These are phyloP conservation scores for Pandemis heparana DNA, from an alignment of 2,888 invertebrate genomes.

Conservation along the genomic window DNA sequence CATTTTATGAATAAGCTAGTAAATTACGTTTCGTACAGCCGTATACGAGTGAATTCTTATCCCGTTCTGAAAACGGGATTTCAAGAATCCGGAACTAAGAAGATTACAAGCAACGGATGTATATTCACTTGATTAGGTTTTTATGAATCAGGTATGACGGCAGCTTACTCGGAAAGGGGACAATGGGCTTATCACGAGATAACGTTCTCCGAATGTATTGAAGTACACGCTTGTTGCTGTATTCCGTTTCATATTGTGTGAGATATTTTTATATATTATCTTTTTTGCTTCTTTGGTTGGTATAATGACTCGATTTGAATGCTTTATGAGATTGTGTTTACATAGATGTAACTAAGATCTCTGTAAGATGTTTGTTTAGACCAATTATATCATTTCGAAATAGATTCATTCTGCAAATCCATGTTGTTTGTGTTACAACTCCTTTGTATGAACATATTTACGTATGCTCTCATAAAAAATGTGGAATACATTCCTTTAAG, in stretches of 20 bases:
- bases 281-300: not conserved
- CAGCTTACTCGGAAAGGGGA: slow-evolving; percentile 73
- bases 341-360: not conserved
- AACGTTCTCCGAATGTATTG: slow-evolving; percentile 57
- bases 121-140: slow-evolving; percentile 45
- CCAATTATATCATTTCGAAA: not conserved
- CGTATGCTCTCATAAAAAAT: no score
- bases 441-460: not conserved
- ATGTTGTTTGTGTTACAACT: no score
- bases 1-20: no score
- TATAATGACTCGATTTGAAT: not conserved
- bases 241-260: not conserved
- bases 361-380: not conserved
- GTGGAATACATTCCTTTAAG: no score
- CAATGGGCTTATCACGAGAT: slow-evolving; percentile 73
- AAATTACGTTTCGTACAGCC: no score
- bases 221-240: slow-evolving; percentile 37
- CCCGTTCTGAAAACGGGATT: slow-evolving; percentile 2
- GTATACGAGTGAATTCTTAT: not conserved
- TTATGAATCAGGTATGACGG: slow-evolving; percentile 65
- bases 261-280: not conserved
- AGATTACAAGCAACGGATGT: slow-evolving; percentile 46
- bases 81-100: slow-evolving; percentile 44
- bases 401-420: not conserved
- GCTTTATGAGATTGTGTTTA: not conserved